Evolutionary conservation across 2,113 vertebrate genomes (phyloP).

Genomic region (Phalacrocorax aristotelis): DNA sequence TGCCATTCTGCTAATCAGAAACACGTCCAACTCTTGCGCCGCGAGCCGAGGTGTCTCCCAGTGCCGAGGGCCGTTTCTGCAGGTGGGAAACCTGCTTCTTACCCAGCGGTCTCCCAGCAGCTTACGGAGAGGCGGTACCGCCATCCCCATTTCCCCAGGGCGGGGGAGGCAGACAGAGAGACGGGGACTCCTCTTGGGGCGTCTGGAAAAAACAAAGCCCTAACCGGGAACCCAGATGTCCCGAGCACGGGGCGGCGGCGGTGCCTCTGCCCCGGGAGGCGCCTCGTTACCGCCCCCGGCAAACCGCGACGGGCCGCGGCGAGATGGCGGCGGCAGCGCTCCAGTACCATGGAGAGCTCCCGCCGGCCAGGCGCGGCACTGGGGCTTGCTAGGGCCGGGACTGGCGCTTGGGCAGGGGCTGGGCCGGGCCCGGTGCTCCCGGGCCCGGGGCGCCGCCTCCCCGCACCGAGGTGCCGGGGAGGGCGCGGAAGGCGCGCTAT

Average conservation of each 20-base stretch:
- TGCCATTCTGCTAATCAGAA: background rate
- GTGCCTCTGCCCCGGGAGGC: fast-evolving
- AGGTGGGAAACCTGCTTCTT: background rate
- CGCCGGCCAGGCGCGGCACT: no score
- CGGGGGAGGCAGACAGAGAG: no score
- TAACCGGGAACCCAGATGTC: fast-evolving
- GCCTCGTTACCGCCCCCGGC: fast-evolving
- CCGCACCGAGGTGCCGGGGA: background rate
- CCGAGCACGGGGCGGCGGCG: fast-evolving
- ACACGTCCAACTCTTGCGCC: fast-evolving
- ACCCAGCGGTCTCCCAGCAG: background rate
- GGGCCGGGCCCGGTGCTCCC: no score
- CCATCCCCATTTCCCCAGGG: background rate
- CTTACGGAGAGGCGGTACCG: no score
- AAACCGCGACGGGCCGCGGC: fast-evolving
- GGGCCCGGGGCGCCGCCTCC: no score
- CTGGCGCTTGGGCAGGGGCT: no score
- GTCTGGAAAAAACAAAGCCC: background rate
- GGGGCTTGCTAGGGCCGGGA: no score
- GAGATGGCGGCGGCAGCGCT: background rate
- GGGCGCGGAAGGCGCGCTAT: no score
- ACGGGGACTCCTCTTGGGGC: background rate
- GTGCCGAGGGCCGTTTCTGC: background rate
- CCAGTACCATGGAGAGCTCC: conserved; percentile 58
- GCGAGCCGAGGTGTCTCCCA: background rate